A percentile compares a stretch with the other conserved stretches of the same genome.
Conservation (phyloP, 2,888 invertebrate species). For the Phaonia tiefii region DNA sequence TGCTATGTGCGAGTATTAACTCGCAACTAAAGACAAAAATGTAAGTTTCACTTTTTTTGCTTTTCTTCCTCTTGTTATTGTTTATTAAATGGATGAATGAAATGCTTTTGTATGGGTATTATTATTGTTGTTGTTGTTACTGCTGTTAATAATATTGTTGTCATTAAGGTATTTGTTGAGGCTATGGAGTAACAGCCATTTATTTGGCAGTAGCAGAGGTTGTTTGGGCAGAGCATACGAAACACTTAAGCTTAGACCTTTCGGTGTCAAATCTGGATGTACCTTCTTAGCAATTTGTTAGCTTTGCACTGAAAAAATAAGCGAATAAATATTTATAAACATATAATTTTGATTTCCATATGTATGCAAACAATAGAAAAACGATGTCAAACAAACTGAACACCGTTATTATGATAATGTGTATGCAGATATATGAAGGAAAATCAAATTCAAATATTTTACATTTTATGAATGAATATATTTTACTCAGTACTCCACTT, state of each 20-base stretch:
- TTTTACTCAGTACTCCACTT: too few relatives aligned
- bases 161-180: slow-evolving; percentile 28
- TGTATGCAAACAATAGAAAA: not conserved
- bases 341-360: slow-evolving; percentile 1
- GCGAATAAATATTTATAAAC: slow-evolving; percentile 1
- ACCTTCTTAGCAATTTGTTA: slow-evolving; percentile 51
- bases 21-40: slow-evolving; percentile 43
- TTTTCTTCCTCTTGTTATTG: slow-evolving; percentile 25
- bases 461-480: too few relatives aligned
- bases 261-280: slow-evolving; percentile 39
- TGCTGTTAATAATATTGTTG: not conserved
- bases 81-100: slow-evolving; percentile 2
- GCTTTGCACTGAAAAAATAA: slow-evolving; percentile 15
- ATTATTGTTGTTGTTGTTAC: slow-evolving; percentile 23
- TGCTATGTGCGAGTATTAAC: slow-evolving; percentile 44
- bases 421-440: too few relatives aligned
- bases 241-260: not conserved
- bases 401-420: not conserved
- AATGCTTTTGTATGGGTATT: slow-evolving; percentile 22
- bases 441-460: too few relatives aligned
- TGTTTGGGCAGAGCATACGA: slow-evolving; percentile 44
- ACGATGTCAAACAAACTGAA: not conserved
- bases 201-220: slow-evolving; percentile 17
- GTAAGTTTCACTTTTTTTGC: slow-evolving; percentile 57
- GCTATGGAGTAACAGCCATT: slow-evolving; percentile 31